Base-by-base conservation (phyloP, 2,113 vertebrate genomes). In the Istiophorus platypterus region DNA sequence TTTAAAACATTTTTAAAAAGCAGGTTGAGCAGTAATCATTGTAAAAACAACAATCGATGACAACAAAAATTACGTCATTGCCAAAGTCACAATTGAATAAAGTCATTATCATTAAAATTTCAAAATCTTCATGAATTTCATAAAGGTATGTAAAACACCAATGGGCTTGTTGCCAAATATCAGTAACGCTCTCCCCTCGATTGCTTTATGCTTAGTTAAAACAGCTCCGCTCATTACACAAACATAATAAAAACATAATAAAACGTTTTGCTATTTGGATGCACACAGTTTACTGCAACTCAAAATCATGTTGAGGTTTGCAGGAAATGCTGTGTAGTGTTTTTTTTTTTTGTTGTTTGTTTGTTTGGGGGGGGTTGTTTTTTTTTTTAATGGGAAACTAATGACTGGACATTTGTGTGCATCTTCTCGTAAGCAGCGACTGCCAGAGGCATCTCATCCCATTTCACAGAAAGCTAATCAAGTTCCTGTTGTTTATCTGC, bases 391-490 rank as follows among this genome's bases (percentile, higher is more conserved):
- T 74, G 31, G 31, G 31, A 34, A 34, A 34, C 31, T 34, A 6
- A 34, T 34, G 31, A 34, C 31, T 34, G 31, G 6, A 34, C 6
- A 34, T 34, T 34, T 34, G 31, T 34, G 31, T 49, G 62, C 17
- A 13, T 49, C n/a, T 20, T 2, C 47, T 37, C 62, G 31, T 45
- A 52, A 69, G 27, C 12, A 24, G 5, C 49, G 69, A 27, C 61
- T 49, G 84, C 89, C 78, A 27, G 26, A 71, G 83, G 79, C 68
- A 0, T 56, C 75, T 81, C 72, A 71, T 76, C 79, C 67, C 72
- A 78, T 78, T 68, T 81, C 66, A 62, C 27, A 54, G 12, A 5
- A 5, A 70, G 62, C 78, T 85, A 54, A 81, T 88, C 73, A 67
- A 67, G 47, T 66, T 68, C 13, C 51, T 78, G 34, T 56, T 42